These are phyloP conservation scores for Xenentodon cancila DNA, from an alignment of 2,797 vertebrate species.

Conservation along the genomic window DNA sequence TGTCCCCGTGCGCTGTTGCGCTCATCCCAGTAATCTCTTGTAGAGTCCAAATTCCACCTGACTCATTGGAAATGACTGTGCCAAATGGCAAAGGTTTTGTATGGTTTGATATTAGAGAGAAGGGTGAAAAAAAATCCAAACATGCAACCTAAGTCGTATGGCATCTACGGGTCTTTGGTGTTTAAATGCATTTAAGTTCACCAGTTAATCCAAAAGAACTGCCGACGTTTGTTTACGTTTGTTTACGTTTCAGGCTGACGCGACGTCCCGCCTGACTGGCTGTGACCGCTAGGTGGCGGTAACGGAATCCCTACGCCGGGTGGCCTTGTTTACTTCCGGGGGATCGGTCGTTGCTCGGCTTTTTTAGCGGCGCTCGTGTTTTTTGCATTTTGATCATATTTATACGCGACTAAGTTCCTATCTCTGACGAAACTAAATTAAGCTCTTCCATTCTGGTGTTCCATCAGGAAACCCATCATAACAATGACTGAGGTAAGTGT, in stretches of 20 bases:
- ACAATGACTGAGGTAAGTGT: conserved; percentile 74
- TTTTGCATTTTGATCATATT: background rate
- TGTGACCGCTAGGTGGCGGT: conserved; percentile 30
- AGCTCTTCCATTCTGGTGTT: rapidly evolving
- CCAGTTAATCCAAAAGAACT: too few species aligned
- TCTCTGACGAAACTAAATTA: background rate
- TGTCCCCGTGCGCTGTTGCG: conserved; percentile 13
- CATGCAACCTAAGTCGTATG: too few species aligned
- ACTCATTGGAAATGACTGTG: background rate
- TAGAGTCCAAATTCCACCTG: conserved; percentile 37
- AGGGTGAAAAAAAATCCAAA: too few species aligned
- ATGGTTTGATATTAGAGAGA: too few species aligned
- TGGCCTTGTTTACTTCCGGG: conserved; percentile 60
- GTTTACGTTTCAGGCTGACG: too few species aligned
- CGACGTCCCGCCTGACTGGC: background rate
- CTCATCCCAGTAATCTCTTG: background rate
- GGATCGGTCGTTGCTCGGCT: background rate
- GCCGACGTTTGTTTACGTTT: too few species aligned
- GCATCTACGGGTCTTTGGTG: too few species aligned
- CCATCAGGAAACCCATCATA: background rate
- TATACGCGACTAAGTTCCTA: background rate
- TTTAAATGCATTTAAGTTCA: too few species aligned
- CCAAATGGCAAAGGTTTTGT: background rate
- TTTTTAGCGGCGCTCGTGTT: conserved; percentile 18
- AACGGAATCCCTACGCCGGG: rapidly evolving